Percentiles rank a stretch among this genome's conserved stretches.
phyloP scores from a whole-genome alignment of 2,888 invertebrate species.

The Polietes domitor region DNA sequence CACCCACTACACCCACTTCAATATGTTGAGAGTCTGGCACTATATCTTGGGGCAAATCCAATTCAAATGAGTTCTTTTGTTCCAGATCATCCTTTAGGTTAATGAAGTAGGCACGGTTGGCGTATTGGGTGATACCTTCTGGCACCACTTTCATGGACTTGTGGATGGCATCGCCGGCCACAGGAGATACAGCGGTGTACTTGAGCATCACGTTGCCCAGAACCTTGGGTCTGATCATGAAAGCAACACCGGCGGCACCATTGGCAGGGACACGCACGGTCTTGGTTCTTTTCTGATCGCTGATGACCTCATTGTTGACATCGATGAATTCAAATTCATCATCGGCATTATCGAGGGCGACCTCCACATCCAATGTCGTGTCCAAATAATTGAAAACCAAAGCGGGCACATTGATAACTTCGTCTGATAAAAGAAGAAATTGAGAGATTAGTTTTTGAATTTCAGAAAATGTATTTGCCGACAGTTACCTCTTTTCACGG shows the following conservation, averaged over 20 bases:
- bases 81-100: conserved; percentile 84
- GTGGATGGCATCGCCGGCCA: conserved; percentile 90
- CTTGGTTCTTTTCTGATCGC: conserved; percentile 89
- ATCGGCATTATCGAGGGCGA: conserved; percentile 90
- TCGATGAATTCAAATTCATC: conserved; percentile 92
- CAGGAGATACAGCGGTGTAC: conserved; percentile 87
- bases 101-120: conserved; percentile 87
- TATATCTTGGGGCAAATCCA: conserved; percentile 88
- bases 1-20: conserved; percentile 83
- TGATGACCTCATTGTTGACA: conserved; percentile 92
- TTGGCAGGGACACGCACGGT: conserved; percentile 86
- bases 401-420: conserved; percentile 92
- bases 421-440: conserved; percentile 81
- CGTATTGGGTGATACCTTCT: conserved; percentile 89
- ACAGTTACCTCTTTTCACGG: conserved; percentile 88
- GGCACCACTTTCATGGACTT: conserved; percentile 88
- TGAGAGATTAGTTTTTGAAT: not conserved
- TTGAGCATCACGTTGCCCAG: conserved; percentile 88
- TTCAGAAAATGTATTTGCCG: not conserved
- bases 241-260: conserved; percentile 88
- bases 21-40: conserved; percentile 84
- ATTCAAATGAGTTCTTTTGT: conserved; percentile 85
- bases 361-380: conserved; percentile 88
- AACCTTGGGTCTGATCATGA: conserved; percentile 89
- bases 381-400: conserved; percentile 93